phyloP scores from a whole-genome alignment of 2,797 vertebrate species.

The Coregonus sp. region DNA sequence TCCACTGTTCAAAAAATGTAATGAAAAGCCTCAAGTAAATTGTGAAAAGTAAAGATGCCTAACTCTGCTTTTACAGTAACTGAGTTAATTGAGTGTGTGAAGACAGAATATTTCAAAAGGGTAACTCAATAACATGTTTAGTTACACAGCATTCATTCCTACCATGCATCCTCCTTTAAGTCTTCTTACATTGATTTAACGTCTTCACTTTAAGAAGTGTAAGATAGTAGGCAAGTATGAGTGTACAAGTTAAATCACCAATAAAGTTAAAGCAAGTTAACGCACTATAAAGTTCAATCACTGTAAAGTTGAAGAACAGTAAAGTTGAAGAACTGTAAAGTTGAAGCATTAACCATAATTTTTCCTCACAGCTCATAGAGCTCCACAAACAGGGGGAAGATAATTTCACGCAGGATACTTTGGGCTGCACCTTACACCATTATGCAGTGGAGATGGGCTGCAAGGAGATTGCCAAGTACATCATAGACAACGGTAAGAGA shows the following conservation, averaged over 20 bases:
- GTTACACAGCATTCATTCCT: not conserved
- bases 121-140: constrained; percentile 62
- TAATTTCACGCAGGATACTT: constrained; percentile 78
- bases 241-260: too few species aligned
- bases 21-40: not conserved
- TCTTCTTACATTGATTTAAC: too few species aligned
- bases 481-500: constrained; percentile 85
- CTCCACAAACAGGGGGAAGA: constrained; percentile 82
- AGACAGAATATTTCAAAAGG: constrained; percentile 79
- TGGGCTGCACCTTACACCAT: constrained; percentile 86
- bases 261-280: too few species aligned
- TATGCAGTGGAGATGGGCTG: constrained; percentile 82
- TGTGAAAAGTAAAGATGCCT: not conserved
- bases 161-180: too few species aligned
- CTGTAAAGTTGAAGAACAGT: not conserved
- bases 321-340: not conserved
- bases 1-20: not conserved
- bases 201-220: too few species aligned
- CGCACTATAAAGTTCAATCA: too few species aligned
- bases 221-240: not conserved
- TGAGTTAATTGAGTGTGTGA: constrained; percentile 82
- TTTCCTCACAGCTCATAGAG: constrained; percentile 77
- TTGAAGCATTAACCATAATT: too few species aligned
- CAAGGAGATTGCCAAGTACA: constrained; percentile 91
- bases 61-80: constrained; percentile 46